These are phyloP conservation scores for Montipora cactus DNA, from an alignment of 64 coral and sea anemone species.

Conservation along the genomic window DNA sequence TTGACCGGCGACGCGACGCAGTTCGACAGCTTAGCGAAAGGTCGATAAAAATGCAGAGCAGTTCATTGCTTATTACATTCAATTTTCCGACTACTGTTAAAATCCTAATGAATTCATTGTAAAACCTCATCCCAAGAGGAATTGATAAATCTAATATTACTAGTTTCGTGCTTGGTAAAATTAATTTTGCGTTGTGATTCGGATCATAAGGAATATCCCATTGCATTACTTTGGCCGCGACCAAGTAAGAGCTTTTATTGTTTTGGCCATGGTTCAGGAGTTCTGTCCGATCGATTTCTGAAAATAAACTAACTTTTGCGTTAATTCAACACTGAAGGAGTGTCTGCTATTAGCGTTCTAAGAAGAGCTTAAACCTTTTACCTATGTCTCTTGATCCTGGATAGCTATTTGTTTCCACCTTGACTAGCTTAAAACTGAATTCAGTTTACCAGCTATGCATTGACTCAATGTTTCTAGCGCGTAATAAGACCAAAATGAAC, in stretches of 20 bases:
- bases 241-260: not conserved
- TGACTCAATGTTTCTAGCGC: not conserved
- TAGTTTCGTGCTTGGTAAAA: conserved; percentile 41
- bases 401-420: not conserved
- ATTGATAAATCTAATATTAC: conserved; percentile 9
- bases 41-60: not conserved
- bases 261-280: not conserved
- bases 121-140: not conserved
- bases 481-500: not conserved
- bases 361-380: not conserved
- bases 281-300: not conserved
- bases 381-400: not conserved
- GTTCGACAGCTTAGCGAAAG: not conserved
- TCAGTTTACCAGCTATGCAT: not conserved
- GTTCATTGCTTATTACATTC: conserved; percentile 5
- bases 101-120: conserved; percentile 25
- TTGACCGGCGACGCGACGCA: no score
- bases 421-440: not conserved
- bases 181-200: conserved; percentile 34
- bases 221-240: conserved; percentile 16
- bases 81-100: conserved; percentile 1
- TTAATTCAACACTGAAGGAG: conserved; percentile 32
- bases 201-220: not conserved
- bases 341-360: not conserved
- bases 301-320: conserved; percentile 18